Conservation (phyloP, 2,888 invertebrate genomes). For the Brachylomia viminalis region DNA sequence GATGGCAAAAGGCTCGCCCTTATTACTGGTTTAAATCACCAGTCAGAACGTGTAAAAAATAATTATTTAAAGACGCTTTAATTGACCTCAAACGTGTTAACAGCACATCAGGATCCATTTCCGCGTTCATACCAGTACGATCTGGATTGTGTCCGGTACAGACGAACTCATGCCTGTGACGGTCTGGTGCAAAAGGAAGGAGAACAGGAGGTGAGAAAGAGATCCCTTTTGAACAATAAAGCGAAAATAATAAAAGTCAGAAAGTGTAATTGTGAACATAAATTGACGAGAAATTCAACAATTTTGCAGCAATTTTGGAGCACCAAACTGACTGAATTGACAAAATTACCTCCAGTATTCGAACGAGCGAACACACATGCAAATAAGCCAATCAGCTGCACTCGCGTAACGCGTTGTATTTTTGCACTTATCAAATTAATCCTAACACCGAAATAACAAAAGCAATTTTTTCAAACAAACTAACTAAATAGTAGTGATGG, state of each 20-base stretch:
- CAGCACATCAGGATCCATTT: conserved; percentile 86
- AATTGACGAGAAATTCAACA: too few species aligned
- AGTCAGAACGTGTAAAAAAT: not conserved
- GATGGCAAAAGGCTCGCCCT: not conserved
- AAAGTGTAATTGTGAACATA: too few species aligned
- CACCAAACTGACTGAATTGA: too few species aligned
- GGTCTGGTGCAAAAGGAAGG: conserved; percentile 67
- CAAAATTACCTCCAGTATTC: too few species aligned
- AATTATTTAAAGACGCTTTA: not conserved
- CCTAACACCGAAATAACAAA: too few species aligned
- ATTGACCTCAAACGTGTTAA: not conserved
- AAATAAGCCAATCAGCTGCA: too few species aligned
- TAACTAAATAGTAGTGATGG: too few species aligned
- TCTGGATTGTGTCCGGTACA: conserved; percentile 87
- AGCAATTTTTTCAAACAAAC: too few species aligned
- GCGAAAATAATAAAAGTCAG: not conserved
- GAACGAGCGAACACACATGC: too few species aligned
- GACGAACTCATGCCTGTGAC: conserved; percentile 81
- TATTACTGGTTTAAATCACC: not conserved
- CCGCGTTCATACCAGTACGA: conserved; percentile 91
- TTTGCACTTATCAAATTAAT: too few species aligned
- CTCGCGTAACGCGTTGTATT: too few species aligned
- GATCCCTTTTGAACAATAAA: not conserved
- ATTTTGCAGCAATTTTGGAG: too few species aligned
- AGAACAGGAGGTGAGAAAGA: conserved; percentile 37